These are phyloP conservation scores for Acleris literana DNA, from an alignment of 2,888 invertebrate genomes.

Conservation along the genomic window DNA sequence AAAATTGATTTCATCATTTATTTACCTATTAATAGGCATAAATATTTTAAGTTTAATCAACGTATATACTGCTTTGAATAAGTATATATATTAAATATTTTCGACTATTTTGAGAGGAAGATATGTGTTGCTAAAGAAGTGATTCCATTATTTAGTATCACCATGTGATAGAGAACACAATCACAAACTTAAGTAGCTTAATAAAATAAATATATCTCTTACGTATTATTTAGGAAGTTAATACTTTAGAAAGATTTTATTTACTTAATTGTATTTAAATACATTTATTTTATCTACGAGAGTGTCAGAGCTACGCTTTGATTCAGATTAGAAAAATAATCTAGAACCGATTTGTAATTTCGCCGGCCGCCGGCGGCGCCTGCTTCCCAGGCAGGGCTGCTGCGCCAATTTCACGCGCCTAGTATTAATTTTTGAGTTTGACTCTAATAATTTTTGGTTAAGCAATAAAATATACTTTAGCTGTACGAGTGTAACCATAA, in stretches of 20 bases:
- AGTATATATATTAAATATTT: conserved; percentile 48
- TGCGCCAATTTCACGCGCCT: conserved; percentile 22
- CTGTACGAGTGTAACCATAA: neutral
- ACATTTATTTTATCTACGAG: conserved; percentile 26
- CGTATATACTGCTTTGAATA: conserved; percentile 33
- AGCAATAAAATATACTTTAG: conserved; percentile 11
- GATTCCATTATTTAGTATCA: conserved; percentile 43
- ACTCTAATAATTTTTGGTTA: conserved; percentile 31
- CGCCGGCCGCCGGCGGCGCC: conserved; percentile 8
- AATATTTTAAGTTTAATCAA: conserved; percentile 44
- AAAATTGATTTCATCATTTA: conserved; percentile 37
- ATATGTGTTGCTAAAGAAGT: conserved; percentile 69
- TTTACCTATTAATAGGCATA: conserved; percentile 63
- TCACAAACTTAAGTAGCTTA: conserved; percentile 34
- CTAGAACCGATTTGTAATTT: conserved; percentile 12
- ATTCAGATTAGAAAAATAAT: conserved; percentile 30
- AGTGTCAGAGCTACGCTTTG: conserved; percentile 29
- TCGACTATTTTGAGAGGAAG: conserved; percentile 64
- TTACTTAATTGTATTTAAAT: conserved; percentile 75
- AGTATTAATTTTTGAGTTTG: conserved; percentile 28
- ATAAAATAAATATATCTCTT: conserved; percentile 40
- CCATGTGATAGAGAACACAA: conserved; percentile 35
- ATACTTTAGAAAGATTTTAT: conserved; percentile 60
- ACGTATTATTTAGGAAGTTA: conserved; percentile 46
- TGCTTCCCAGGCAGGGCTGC: conserved; percentile 14